phyloP scores from a whole-genome alignment of 2,113 vertebrate genomes.

The Sapayoa aenigma region DNA sequence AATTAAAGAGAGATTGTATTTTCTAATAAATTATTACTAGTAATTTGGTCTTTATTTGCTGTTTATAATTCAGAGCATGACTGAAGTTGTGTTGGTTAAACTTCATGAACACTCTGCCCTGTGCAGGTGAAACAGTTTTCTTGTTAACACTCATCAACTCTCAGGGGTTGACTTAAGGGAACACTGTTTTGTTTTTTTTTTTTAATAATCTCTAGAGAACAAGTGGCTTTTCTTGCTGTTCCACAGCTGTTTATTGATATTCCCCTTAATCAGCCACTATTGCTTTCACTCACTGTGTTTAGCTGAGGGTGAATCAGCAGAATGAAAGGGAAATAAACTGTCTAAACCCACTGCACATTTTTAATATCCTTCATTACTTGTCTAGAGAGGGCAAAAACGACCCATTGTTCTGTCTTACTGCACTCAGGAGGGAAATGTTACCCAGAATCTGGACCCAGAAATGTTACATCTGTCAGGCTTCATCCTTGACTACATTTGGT shows the following conservation, averaged over 20 bases:
- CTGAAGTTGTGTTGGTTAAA: neutral
- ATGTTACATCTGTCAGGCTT: neutral
- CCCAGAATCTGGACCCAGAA: neutral
- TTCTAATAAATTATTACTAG: neutral
- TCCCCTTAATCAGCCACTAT: neutral
- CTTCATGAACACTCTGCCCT: neutral
- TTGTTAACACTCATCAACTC: neutral
- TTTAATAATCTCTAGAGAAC: neutral
- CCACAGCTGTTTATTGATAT: neutral
- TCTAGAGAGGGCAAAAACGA: neutral
- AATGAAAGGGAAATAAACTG: neutral
- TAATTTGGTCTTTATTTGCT: neutral
- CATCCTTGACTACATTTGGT: neutral
- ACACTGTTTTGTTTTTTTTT: neutral
- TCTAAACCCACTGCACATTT: neutral
- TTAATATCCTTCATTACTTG: neutral
- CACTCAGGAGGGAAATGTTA: neutral
- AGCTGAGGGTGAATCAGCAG: neutral
- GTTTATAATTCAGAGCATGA: neutral
- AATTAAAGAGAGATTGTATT: neutral
- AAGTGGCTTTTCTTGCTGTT: conserved; percentile 4
- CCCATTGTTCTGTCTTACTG: neutral
- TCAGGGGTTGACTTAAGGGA: neutral
- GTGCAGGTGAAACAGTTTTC: neutral
- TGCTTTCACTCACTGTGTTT: neutral